phyloP scores from a whole-genome alignment of 2,113 vertebrate genomes.

The Leucosticte australis region DNA sequence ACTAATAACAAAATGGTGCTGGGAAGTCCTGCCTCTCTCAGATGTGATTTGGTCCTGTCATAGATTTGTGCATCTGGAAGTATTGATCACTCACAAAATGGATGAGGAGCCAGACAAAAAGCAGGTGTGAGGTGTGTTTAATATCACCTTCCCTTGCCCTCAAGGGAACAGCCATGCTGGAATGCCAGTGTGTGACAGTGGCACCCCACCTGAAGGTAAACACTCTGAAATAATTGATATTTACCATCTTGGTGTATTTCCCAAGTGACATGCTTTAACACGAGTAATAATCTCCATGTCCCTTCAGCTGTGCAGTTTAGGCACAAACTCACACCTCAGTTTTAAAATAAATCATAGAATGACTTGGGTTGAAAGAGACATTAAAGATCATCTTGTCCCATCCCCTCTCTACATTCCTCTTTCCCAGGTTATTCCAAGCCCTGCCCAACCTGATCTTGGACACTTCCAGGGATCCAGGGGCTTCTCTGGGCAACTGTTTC shows the following conservation, averaged over 20 bases:
- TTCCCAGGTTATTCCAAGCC: neutral
- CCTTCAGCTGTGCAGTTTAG: neutral
- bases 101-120: neutral
- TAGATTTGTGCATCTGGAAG: neutral
- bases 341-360: neutral
- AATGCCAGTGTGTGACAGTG: neutral
- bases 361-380: neutral
- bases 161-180: neutral
- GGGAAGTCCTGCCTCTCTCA: neutral
- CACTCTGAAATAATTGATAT: neutral
- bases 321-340: neutral
- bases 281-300: neutral
- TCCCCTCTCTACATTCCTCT: neutral
- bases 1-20: neutral
- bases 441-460: neutral
- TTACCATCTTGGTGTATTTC: neutral
- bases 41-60: neutral
- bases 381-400: neutral
- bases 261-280: neutral
- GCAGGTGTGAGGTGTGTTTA: neutral
- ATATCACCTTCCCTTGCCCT: neutral
- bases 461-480: neutral
- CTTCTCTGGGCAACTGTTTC: neutral
- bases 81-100: neutral
- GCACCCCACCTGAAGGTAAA: neutral